Percentiles rank a stretch among this genome's conserved stretches.
phyloP scores from a whole-genome alignment of 2,888 invertebrate genomes.

The Drosophila setosimentum region DNA sequence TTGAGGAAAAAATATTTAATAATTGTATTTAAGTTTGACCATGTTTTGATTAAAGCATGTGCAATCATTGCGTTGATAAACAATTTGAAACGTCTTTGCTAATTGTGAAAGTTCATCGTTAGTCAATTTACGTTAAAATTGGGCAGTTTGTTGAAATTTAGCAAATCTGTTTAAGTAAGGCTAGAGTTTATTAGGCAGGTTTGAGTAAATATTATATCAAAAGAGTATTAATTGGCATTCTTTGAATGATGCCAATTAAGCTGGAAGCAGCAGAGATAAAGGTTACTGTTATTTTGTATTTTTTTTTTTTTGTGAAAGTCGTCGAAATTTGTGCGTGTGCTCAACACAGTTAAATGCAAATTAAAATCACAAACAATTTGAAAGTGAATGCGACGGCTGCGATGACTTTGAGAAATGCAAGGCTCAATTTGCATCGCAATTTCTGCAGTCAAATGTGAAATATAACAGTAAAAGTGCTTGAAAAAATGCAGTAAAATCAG shows the following conservation, averaged over 20 bases:
- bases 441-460: conserved; percentile 41
- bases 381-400: conserved; percentile 48
- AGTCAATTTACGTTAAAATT: conserved; percentile 45
- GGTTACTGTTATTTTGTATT: conserved; percentile 34
- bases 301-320: conserved; percentile 55
- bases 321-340: conserved; percentile 44
- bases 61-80: conserved; percentile 24
- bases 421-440: conserved; percentile 26
- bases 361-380: conserved; percentile 38
- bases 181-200: conserved; percentile 4
- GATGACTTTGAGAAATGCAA: conserved; percentile 35
- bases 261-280: conserved; percentile 31
- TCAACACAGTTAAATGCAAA: conserved; percentile 5
- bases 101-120: conserved; percentile 58
- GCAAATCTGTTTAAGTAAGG: not conserved
- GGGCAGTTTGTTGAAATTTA: conserved; percentile 3
- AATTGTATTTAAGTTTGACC: conserved; percentile 44
- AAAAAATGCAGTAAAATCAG: conserved; percentile 65
- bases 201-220: conserved; percentile 29
- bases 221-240: conserved; percentile 58
- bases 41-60: conserved; percentile 31
- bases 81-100: conserved; percentile 33
- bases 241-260: conserved; percentile 60
- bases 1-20: conserved; percentile 35
- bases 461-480: conserved; percentile 67